These are phyloP conservation scores for Otis tarda DNA, from an alignment of 2,113 vertebrate genomes.

Conservation along the genomic window DNA sequence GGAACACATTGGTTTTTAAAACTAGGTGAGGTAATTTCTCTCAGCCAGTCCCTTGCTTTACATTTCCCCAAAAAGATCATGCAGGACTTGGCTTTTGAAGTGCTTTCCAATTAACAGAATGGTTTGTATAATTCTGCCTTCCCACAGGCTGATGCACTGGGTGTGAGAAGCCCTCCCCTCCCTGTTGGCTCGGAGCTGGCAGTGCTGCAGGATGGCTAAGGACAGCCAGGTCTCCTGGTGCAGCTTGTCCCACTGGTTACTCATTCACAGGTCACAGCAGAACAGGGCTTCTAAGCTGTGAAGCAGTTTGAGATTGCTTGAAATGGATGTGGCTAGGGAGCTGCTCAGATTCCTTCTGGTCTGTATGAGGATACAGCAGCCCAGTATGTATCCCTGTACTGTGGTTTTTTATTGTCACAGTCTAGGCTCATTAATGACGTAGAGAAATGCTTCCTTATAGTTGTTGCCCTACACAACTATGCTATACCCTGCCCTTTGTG, in stretches of 20 bases:
- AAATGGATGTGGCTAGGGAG: neutral
- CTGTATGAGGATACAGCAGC: neutral
- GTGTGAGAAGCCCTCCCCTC: neutral
- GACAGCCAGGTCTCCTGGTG: neutral
- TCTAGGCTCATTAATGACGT: neutral
- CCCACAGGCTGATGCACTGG: neutral
- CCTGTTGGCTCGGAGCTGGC: neutral
- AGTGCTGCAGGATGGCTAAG: neutral
- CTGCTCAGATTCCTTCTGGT: neutral
- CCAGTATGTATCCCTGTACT: neutral
- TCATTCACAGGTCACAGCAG: neutral
- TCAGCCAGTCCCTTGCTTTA: neutral
- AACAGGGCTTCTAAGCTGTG: neutral
- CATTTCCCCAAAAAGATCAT: neutral
- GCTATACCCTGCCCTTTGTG: neutral
- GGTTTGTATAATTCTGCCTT: neutral
- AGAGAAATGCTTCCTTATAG: neutral
- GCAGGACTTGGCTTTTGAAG: neutral
- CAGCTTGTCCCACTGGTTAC: neutral
- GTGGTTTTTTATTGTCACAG: neutral
- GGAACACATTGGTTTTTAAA: neutral
- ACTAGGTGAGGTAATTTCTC: neutral
- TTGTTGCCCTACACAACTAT: rapidly evolving
- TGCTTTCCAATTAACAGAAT: neutral
- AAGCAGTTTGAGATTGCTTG: neutral